Evolutionary conservation across 64 coral and sea anemone species (phyloP).

Genomic region (Stichodactyla mertensii): DNA sequence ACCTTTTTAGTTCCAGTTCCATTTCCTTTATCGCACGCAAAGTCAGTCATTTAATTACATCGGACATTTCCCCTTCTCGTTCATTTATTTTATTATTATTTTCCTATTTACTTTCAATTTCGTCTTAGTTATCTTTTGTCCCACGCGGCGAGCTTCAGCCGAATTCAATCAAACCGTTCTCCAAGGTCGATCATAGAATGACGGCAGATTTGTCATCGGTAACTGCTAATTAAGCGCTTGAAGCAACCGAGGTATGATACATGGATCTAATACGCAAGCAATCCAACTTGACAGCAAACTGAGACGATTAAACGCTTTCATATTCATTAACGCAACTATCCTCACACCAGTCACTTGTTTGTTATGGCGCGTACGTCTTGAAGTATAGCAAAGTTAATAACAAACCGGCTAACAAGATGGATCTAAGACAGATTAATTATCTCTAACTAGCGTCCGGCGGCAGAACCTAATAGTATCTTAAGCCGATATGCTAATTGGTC

Average conservation of each 20-base stretch:
- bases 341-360: constrained; percentile 1
- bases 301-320: not conserved
- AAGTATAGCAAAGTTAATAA: constrained; percentile 6
- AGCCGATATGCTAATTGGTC: not conserved
- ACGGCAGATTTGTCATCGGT: not conserved
- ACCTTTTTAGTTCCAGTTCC: not conserved
- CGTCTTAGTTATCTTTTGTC: not conserved
- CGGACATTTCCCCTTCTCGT: not conserved
- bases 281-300: not conserved
- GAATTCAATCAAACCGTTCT: not conserved
- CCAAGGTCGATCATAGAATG: not conserved
- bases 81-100: not conserved
- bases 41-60: not conserved
- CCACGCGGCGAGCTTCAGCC: not conserved
- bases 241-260: not conserved
- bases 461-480: not conserved
- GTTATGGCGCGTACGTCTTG: not conserved
- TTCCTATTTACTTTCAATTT: not conserved
- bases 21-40: not conserved
- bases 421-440: not conserved
- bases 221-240: constrained; percentile 8
- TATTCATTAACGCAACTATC: not conserved
- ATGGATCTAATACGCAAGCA: not conserved
- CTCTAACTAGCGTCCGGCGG: not conserved
- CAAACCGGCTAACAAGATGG: not conserved